Conservation (phyloP, 2,888 invertebrate species). For the Candidula unifasciata region DNA sequence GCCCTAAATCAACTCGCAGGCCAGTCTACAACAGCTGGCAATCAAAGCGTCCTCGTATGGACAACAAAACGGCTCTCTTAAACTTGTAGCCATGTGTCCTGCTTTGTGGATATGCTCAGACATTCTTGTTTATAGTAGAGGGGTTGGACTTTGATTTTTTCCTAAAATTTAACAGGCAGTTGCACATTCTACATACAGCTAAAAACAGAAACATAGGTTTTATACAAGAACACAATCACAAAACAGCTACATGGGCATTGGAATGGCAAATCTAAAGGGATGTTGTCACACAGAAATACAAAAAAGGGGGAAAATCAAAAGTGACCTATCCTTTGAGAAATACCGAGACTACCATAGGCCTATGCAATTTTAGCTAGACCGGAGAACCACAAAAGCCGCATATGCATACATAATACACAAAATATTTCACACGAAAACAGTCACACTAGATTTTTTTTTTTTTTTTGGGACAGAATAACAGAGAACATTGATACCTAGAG, state of each 20-base stretch:
- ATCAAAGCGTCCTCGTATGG: background rate
- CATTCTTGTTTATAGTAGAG: background rate
- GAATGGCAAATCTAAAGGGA: background rate
- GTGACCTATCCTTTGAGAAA: background rate
- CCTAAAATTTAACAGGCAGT: background rate
- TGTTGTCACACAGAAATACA: background rate
- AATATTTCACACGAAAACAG: background rate
- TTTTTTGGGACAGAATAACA: background rate
- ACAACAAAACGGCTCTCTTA: constrained; percentile 17
- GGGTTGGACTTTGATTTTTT: background rate
- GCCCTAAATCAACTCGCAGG: constrained; percentile 41
- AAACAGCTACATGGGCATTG: background rate
- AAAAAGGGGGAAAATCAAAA: background rate
- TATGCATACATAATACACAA: background rate
- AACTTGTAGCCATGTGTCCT: background rate
- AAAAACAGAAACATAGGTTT: background rate
- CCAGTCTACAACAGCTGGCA: constrained; percentile 5
- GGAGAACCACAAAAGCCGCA: background rate
- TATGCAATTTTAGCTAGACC: background rate
- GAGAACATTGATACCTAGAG: background rate
- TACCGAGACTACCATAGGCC: background rate
- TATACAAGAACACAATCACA: background rate
- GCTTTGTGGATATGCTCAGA: background rate
- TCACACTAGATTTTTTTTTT: background rate
- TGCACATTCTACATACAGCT: background rate